A percentile compares a stretch with the other conserved stretches of the same genome.
Conservation (phyloP, 1,140 invertebrate species). For the Physella acuta region DNA sequence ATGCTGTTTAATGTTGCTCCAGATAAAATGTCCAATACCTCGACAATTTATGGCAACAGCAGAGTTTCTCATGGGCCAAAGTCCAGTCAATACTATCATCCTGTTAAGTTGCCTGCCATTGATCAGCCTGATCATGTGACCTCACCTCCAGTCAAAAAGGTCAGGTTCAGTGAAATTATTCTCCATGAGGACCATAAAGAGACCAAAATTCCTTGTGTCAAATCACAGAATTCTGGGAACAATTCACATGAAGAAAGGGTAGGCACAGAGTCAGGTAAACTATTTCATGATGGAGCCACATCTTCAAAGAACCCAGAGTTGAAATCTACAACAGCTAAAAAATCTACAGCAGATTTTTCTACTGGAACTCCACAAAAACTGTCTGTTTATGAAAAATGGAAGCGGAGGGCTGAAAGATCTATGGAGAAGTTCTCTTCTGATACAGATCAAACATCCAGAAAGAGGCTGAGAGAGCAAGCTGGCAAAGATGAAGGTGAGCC, state of each 20-base stretch:
- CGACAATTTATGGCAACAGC: background rate
- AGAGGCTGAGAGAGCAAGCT: slow-evolving; percentile 1
- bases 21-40: background rate
- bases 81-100: slow-evolving; percentile 1
- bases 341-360: too few relatives aligned
- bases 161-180: slow-evolving; percentile 16
- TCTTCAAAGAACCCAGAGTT: too few relatives aligned
- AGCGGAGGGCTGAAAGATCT: background rate
- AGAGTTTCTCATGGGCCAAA: background rate
- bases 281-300: too few relatives aligned
- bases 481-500: background rate
- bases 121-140: background rate
- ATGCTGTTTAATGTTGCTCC: slow-evolving; percentile 6
- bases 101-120: background rate
- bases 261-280: too few relatives aligned
- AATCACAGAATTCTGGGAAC: too few relatives aligned
- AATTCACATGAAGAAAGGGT: too few relatives aligned
- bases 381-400: slow-evolving; percentile 20
- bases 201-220: background rate
- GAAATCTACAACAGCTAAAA: too few relatives aligned
- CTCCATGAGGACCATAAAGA: background rate
- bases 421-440: background rate
- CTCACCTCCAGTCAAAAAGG: slow-evolving; percentile 4
- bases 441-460: background rate
- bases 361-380: too few relatives aligned